A percentile compares a stretch with the other conserved stretches of the same genome.
phyloP scores from a whole-genome alignment of 2,888 invertebrate genomes.

The Nomada ferruginata region DNA sequence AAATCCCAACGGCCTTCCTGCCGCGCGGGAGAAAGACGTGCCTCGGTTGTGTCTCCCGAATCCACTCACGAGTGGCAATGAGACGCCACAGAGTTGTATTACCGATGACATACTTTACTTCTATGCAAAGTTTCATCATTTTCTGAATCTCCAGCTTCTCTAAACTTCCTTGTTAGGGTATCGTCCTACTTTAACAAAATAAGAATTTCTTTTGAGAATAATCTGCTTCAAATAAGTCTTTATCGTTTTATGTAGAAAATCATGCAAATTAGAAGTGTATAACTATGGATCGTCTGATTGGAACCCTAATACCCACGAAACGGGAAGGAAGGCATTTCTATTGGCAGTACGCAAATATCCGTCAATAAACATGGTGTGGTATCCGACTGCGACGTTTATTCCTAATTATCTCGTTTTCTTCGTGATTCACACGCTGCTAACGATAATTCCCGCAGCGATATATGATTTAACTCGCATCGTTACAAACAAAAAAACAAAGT shows the following conservation, averaged over 20 bases:
- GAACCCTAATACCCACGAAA: slow-evolving; percentile 84
- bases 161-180: too few relatives aligned
- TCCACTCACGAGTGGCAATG: too few relatives aligned
- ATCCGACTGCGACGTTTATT: too few relatives aligned
- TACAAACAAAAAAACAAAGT: slow-evolving; percentile 72
- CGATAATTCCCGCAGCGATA: slow-evolving; percentile 73
- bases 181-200: not conserved
- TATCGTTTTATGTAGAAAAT: slow-evolving; percentile 87
- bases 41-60: too few relatives aligned
- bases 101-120: too few relatives aligned
- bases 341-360: slow-evolving; percentile 37
- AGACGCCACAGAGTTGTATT: too few relatives aligned
- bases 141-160: too few relatives aligned
- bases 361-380: slow-evolving; percentile 38
- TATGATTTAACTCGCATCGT: slow-evolving; percentile 65
- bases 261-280: too few relatives aligned
- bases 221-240: not conserved
- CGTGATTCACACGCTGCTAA: slow-evolving; percentile 38
- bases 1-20: too few relatives aligned
- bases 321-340: rapidly evolving
- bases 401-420: too few relatives aligned
- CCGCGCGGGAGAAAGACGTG: too few relatives aligned
- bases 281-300: slow-evolving; percentile 87
- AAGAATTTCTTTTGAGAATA: not conserved
- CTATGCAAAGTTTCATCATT: too few relatives aligned